Base-by-base conservation (phyloP, 2,797 vertebrate genomes). In the Petrocephalus sullivani region DNA sequence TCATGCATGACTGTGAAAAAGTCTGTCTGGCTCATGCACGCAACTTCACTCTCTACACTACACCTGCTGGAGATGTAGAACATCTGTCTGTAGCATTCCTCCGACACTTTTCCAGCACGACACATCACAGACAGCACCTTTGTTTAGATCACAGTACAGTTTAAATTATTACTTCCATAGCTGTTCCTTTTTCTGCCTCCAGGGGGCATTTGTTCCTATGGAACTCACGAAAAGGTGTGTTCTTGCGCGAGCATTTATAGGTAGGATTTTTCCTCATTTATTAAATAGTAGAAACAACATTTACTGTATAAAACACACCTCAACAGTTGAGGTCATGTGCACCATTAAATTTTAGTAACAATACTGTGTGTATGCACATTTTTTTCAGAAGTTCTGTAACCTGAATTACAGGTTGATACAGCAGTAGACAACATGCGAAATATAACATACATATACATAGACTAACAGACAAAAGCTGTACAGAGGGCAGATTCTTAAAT, bases 161-260 rank as follows among this genome's bases (percentile, higher is more conserved):
- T 81, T 12, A 84, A 54, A 83, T 83, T 12, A 61, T 53, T 6
- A 0, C 33, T 2, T 16, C 54, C 9, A 5, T 49, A 51, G 33
- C 23, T n/a, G 21, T 81, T 78, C 19, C 7, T 64, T 58, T 53
- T 53, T 61, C 87, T 51, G 78, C 87, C 81, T 84, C 60, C 81
- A 67, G 81, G 87, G 81, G 81, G 87, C 58, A 54, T 10, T 28
- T 86, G 54, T 41, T 58, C 85, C 54, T 41, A n/a, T 6, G 3
- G 28, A 33, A 37, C 54, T 7, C 4, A 58, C 37, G 54, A 57
- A 5, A 57, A 78, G 4, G 16, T 1, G 6, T n/a, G 10, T 37
- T 41, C 85, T n/a, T 19, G 33, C 19, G 33, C 0, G 53, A 6
- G 23, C 8, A 4, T 37, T 58, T 60, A 84, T 0, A 23, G 9